These are phyloP conservation scores for Tetanocera ferruginea DNA, from an alignment of 2,888 invertebrate genomes.

Conservation along the genomic window DNA sequence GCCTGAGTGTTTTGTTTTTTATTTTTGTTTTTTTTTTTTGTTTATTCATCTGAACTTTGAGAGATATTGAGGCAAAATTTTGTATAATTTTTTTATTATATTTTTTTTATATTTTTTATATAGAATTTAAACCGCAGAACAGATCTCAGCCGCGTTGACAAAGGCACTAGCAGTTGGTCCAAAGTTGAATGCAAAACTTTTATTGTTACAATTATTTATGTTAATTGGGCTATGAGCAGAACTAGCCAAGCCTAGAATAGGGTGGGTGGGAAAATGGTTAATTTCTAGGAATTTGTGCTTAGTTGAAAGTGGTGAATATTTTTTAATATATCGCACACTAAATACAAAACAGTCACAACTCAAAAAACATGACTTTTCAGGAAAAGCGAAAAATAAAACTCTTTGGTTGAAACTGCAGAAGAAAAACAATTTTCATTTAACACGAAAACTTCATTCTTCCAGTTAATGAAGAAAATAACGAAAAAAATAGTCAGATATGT, in stretches of 20 bases:
- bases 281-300: too few relatives aligned
- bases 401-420: too few relatives aligned
- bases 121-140: neutral
- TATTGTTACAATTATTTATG: neutral
- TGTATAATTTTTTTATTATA: neutral
- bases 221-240: neutral
- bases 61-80: neutral
- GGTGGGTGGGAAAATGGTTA: neutral
- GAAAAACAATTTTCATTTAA: too few relatives aligned
- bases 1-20: constrained; percentile 49
- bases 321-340: too few relatives aligned
- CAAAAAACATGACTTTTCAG: too few relatives aligned
- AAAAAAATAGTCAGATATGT: too few relatives aligned
- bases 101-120: neutral
- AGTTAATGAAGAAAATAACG: too few relatives aligned
- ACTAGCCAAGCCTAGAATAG: neutral
- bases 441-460: too few relatives aligned
- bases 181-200: neutral
- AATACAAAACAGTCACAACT: too few relatives aligned
- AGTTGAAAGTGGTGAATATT: too few relatives aligned
- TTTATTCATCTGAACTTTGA: neutral
- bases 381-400: too few relatives aligned
- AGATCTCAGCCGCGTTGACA: neutral
- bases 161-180: neutral
- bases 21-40: too few relatives aligned